phyloP scores from a whole-genome alignment of 2,797 vertebrate species.

The Chelidonichthys spinosus region DNA sequence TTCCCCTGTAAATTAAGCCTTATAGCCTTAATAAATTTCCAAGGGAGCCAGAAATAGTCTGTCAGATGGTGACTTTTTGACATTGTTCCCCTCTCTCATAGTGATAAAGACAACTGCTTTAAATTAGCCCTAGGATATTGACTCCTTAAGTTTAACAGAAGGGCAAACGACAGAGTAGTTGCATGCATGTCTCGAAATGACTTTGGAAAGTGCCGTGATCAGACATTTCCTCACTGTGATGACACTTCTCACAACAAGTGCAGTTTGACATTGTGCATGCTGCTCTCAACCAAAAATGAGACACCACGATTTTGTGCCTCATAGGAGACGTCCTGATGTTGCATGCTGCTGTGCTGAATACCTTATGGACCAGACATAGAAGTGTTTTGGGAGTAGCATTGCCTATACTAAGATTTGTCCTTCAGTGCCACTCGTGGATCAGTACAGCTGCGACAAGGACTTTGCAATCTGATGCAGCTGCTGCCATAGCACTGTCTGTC shows the following conservation, averaged over 20 bases:
- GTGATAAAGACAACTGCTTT: slow-evolving; percentile 73
- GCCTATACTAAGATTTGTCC: slow-evolving; percentile 54
- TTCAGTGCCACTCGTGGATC: slow-evolving; percentile 60
- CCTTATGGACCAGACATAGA: slow-evolving; percentile 62
- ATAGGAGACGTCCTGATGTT: slow-evolving; percentile 65
- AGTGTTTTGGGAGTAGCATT: slow-evolving; percentile 38
- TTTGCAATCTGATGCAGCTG: slow-evolving; percentile 74
- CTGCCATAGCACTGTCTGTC: slow-evolving; percentile 66
- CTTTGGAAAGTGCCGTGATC: slow-evolving; percentile 72
- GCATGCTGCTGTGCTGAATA: slow-evolving; percentile 56
- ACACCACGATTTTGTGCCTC: slow-evolving; percentile 48
- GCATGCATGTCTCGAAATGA: slow-evolving; percentile 62
- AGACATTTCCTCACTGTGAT: slow-evolving; percentile 59
- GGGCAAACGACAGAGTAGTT: slow-evolving; percentile 65
- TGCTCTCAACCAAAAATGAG: slow-evolving; percentile 53
- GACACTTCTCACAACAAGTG: slow-evolving; percentile 68
- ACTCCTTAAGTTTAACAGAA: slow-evolving; percentile 73
- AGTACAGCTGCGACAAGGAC: slow-evolving; percentile 68
- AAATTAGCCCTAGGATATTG: slow-evolving; percentile 73
- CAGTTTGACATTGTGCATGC: slow-evolving; percentile 71
- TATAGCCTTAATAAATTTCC: slow-evolving; percentile 77
- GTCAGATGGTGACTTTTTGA: slow-evolving; percentile 71
- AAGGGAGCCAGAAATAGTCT: slow-evolving; percentile 49
- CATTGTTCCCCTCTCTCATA: slow-evolving; percentile 68
- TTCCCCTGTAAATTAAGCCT: slow-evolving; percentile 74